A percentile compares a stretch with the other conserved stretches of the same genome.
Evolutionary conservation across 2,888 invertebrate genomes (phyloP).

Genomic region (Epinotia demarniana): DNA sequence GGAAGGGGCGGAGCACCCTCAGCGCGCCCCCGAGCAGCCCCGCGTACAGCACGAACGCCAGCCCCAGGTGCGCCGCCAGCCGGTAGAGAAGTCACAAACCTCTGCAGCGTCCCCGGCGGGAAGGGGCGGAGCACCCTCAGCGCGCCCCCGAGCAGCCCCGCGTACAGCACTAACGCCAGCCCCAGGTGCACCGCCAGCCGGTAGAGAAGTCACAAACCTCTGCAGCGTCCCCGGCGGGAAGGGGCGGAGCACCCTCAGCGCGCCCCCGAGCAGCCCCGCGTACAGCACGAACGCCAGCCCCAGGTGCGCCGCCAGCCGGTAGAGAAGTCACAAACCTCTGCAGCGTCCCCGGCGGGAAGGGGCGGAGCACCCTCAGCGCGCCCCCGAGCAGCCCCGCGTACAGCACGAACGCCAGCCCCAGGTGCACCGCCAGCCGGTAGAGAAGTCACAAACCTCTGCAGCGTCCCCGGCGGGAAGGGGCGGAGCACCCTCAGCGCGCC

Average conservation of each 20-base stretch:
- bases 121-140: constrained; percentile 72
- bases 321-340: constrained; percentile 45
- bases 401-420: constrained; percentile 94
- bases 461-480: too few relatives aligned
- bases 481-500: too few relatives aligned
- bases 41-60: constrained; percentile 95
- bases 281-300: too few relatives aligned
- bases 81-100: constrained; percentile 85
- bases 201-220: constrained; percentile 85
- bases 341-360: constrained; percentile 59
- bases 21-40: constrained; percentile 92
- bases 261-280: too few relatives aligned
- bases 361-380: constrained; percentile 81
- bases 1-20: constrained; percentile 70
- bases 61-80: constrained; percentile 95
- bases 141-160: constrained; percentile 93
- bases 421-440: constrained; percentile 96
- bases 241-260: too few relatives aligned
- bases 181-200: constrained; percentile 96
- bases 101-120: constrained; percentile 55
- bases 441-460: too few relatives aligned
- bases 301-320: too few relatives aligned
- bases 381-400: constrained; percentile 95
- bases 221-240: too few relatives aligned
- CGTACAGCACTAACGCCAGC: constrained; percentile 95